Base-by-base conservation (phyloP, 1,140 invertebrate genomes). In the Aradophagus sp. region DNA sequence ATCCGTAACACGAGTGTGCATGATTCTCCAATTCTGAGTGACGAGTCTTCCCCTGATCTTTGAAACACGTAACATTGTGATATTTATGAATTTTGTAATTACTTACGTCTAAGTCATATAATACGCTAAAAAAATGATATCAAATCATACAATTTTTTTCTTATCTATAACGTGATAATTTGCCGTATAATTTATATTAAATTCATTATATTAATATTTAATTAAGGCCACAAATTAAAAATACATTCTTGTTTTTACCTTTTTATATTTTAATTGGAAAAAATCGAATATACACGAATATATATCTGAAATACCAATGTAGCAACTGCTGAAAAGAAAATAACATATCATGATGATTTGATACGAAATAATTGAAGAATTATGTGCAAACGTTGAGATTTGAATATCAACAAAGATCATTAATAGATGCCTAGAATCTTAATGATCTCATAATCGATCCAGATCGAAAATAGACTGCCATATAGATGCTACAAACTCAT, bases 381-480 rank as follows among this genome's bases (percentile, higher is more conserved):
- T 52, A 71, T 71, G 55, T 52, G 36, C 68, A 63, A 55, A 55
- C 47, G 61, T 71, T 39, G 14, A 44, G 23, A 42, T n/a, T 66
- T 69, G 50, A 56, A 69, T 61, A 67, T 36, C 32, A 56, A 45
- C 7, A 53, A 19, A 41, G 42, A 55, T 59, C 10, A 45, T 12
- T 39, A 58, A 63, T 61, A 61, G 45, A 19, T 32, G 65, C 65
- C 29, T 61, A 56, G 47, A 63, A 29, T 58, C 52, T 59, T 58
- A 47, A 50, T 62, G 42, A 44, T 53, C 26, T 47, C 35, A 63
- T 66, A 55, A 39, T 62, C 53, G 19, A 36, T 45, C 44, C 52
- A 58, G 11, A 12, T 48, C 50, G 16, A 45, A 38, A 50, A 63
- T 63, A 70, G 67, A 63, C 67, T 70, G 67, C 67, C 67, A 70